These are phyloP conservation scores for Climacteris rufus DNA, from an alignment of 2,113 vertebrate genomes.

Conservation along the genomic window DNA sequence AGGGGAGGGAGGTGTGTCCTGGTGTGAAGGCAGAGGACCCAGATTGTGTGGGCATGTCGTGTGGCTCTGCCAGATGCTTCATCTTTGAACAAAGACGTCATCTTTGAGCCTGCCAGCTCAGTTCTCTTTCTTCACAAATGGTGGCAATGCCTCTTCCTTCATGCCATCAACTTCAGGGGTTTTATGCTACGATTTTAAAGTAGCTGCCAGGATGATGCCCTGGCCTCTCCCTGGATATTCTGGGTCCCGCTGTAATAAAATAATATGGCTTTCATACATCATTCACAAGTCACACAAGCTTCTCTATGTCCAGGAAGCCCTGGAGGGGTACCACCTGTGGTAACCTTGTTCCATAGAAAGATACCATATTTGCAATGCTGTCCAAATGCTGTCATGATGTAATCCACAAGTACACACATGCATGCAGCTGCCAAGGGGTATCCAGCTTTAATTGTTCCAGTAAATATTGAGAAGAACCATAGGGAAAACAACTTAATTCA, in stretches of 20 bases:
- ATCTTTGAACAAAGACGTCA: too few species aligned
- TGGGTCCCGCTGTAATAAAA: not conserved
- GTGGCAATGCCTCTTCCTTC: not conserved
- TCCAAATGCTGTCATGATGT: not conserved
- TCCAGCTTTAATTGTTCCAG: not conserved
- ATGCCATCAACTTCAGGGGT: fast-evolving
- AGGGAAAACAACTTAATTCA: not conserved
- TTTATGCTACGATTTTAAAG: not conserved
- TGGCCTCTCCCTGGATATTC: not conserved
- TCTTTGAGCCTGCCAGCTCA: not conserved
- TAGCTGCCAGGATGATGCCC: fast-evolving
- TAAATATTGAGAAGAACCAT: not conserved
- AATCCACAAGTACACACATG: fast-evolving
- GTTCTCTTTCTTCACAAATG: not conserved
- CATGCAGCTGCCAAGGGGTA: not conserved
- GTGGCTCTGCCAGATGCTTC: not conserved
- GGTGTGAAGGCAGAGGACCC: not conserved
- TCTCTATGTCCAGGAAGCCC: not conserved
- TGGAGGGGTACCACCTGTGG: fast-evolving
- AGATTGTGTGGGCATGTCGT: fast-evolving
- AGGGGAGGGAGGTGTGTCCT: fast-evolving
- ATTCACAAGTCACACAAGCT: not conserved
- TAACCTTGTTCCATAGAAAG: not conserved
- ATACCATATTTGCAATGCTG: fast-evolving
- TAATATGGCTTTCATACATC: not conserved